A percentile compares a stretch with the other conserved stretches of the same genome.
Conservation (phyloP, 37 sponge, comb jelly and placozoan genomes). For the Haliclona indistincta region DNA sequence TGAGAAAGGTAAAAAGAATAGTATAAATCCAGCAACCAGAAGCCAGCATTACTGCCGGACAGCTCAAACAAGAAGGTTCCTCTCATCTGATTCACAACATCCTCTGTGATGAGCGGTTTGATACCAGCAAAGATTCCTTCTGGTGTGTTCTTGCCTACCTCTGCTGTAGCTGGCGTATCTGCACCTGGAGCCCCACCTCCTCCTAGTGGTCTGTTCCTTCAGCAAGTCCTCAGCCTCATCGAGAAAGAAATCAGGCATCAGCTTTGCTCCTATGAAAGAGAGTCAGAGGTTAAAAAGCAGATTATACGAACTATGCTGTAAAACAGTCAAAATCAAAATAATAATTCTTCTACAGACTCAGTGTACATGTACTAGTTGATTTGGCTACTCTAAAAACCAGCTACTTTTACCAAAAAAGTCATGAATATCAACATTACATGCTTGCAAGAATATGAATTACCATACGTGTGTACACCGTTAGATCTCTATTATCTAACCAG, state of each 20-base stretch:
- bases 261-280: slow-evolving; percentile 44
- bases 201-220: neutral
- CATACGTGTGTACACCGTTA: too few relatives aligned
- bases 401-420: too few relatives aligned
- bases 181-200: too few relatives aligned
- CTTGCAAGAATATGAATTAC: too few relatives aligned
- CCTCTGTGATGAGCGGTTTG: slow-evolving; percentile 33
- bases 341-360: neutral
- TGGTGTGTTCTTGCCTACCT: slow-evolving; percentile 30
- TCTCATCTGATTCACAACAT: slow-evolving; percentile 47
- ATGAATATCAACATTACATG: too few relatives aligned
- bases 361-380: neutral
- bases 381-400: too few relatives aligned
- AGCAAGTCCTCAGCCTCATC: slow-evolving; percentile 59
- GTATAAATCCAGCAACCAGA: slow-evolving; percentile 83
- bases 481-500: too few relatives aligned
- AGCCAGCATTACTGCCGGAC: slow-evolving; percentile 52
- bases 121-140: slow-evolving; percentile 57
- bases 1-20: too few relatives aligned
- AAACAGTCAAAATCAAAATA: neutral
- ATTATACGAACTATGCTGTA: neutral
- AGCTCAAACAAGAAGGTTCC: slow-evolving; percentile 74
- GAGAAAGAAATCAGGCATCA: slow-evolving; percentile 89
- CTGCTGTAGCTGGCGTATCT: neutral
- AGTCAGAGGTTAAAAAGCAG: neutral